A percentile compares a stretch with the other conserved stretches of the same genome.
phyloP scores from a whole-genome alignment of 2,888 invertebrate species.

The Diadegma fenestrale region DNA sequence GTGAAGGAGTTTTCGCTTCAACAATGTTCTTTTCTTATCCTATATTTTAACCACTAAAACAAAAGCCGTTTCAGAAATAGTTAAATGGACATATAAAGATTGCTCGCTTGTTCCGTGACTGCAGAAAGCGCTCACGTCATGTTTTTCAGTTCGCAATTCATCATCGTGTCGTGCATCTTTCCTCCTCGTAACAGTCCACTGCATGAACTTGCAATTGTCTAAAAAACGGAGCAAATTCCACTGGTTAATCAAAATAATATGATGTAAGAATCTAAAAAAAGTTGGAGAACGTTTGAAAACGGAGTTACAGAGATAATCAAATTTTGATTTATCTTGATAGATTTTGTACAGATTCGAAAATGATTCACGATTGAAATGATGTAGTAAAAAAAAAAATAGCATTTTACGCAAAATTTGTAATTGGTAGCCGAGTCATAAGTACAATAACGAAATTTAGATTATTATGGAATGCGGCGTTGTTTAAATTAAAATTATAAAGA shows the following conservation, averaged over 20 bases:
- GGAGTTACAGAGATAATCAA: background rate
- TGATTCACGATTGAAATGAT: background rate
- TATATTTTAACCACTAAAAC: background rate
- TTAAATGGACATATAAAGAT: background rate
- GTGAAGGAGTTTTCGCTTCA: background rate
- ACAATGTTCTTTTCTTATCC: background rate
- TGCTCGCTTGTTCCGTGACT: background rate
- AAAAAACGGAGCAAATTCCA: background rate
- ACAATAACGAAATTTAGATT: background rate
- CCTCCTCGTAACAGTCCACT: background rate
- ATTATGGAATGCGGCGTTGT: background rate
- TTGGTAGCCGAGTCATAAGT: background rate
- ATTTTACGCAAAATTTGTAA: background rate
- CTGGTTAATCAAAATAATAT: background rate
- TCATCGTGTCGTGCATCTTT: too few relatives aligned
- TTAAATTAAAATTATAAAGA: background rate
- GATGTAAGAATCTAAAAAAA: background rate
- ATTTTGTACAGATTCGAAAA: background rate
- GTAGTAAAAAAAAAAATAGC: background rate
- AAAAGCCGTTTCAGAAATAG: background rate
- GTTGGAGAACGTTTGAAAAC: background rate
- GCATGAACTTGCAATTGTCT: background rate
- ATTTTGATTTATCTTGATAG: background rate
- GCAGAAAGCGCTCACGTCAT: background rate
- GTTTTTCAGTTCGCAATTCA: too few relatives aligned